phyloP scores from a whole-genome alignment of 2,888 invertebrate genomes.

The Gnatocerus cornutus region DNA sequence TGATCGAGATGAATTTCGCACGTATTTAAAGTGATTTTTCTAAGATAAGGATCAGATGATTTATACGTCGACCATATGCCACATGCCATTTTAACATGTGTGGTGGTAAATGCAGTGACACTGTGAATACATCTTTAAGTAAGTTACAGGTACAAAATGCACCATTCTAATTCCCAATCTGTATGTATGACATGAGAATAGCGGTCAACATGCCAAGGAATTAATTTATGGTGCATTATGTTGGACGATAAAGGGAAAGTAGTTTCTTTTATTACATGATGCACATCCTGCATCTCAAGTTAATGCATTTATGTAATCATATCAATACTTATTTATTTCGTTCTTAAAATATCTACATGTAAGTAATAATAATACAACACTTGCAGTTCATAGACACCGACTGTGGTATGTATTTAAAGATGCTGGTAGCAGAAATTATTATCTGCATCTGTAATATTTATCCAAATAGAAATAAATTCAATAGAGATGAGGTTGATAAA shows the following conservation, averaged over 20 bases:
- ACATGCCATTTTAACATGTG: slow-evolving; percentile 31
- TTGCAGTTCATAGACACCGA: slow-evolving; percentile 2
- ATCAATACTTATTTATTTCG: slow-evolving; percentile 16
- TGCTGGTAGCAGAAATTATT: slow-evolving; percentile 41
- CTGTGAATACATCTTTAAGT: slow-evolving; percentile 46
- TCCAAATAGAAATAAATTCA: slow-evolving; percentile 34
- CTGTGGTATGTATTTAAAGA: slow-evolving; percentile 38
- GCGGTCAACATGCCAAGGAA: slow-evolving; percentile 55
- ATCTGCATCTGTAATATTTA: slow-evolving; percentile 37
- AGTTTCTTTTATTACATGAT: slow-evolving; percentile 52
- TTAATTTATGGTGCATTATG: slow-evolving; percentile 58
- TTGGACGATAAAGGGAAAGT: slow-evolving; percentile 52
- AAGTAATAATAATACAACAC: background rate
- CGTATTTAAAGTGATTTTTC: slow-evolving; percentile 29
- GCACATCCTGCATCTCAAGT: slow-evolving; percentile 51
- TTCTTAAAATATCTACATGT: background rate
- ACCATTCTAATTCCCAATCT: slow-evolving; percentile 54
- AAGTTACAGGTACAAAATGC: slow-evolving; percentile 43
- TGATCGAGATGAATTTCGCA: slow-evolving; percentile 26
- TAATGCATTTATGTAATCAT: slow-evolving; percentile 37
- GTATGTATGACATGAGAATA: slow-evolving; percentile 56
- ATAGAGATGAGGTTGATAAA: slow-evolving; percentile 43
- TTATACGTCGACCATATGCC: slow-evolving; percentile 40
- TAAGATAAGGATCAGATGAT: slow-evolving; percentile 29
- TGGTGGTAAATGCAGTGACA: slow-evolving; percentile 39